These are phyloP conservation scores for Eristalis arbustorum DNA, from an alignment of 2,888 invertebrate genomes.

Conservation along the genomic window DNA sequence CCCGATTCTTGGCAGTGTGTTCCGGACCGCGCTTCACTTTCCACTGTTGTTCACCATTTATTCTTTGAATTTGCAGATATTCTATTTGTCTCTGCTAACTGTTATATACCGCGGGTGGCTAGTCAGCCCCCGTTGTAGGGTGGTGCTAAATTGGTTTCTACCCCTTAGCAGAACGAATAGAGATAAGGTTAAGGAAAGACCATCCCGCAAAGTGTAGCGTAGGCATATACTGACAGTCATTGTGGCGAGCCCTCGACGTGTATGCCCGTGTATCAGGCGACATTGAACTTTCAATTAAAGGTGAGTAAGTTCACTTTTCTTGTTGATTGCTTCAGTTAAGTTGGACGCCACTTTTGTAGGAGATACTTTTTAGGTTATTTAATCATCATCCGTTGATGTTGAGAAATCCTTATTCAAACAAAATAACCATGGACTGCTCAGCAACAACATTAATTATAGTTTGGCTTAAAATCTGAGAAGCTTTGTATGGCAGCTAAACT, in stretches of 20 bases:
- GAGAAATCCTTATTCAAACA: too few relatives aligned
- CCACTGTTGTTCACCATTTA: not conserved
- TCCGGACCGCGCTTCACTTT: not conserved
- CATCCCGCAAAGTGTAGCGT: too few relatives aligned
- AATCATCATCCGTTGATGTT: too few relatives aligned
- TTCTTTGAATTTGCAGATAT: not conserved
- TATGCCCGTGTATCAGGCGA: not conserved
- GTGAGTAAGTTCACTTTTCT: not conserved
- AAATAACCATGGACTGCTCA: too few relatives aligned
- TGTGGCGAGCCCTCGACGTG: not conserved
- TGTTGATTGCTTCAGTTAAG: not conserved
- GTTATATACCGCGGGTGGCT: not conserved
- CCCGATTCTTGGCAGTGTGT: not conserved
- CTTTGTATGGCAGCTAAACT: too few relatives aligned
- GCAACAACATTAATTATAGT: too few relatives aligned
- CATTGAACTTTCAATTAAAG: not conserved
- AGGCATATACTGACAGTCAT: not conserved
- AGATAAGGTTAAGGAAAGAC: too few relatives aligned
- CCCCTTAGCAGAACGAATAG: not conserved
- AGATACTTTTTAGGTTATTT: too few relatives aligned
- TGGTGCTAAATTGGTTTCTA: not conserved
- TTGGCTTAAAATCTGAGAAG: too few relatives aligned
- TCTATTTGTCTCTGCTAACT: not conserved
- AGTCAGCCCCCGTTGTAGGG: not conserved
- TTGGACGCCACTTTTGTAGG: too few relatives aligned